Conservation (phyloP, 53 echinoderm and acorn worm species). For the Antedon mediterranea region DNA sequence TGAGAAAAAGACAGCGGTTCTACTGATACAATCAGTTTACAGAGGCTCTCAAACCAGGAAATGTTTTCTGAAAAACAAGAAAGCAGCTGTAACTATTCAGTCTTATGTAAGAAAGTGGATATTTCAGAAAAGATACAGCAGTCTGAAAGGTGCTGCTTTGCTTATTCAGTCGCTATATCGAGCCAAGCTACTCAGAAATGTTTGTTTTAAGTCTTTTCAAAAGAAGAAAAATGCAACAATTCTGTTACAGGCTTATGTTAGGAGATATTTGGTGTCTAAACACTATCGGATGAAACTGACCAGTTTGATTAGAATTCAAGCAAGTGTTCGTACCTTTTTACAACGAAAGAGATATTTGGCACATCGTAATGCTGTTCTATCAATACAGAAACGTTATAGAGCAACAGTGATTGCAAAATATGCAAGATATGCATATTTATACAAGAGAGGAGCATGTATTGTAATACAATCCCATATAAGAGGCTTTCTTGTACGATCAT, state of each 20-base stretch:
- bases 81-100: conserved; percentile 2
- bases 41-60: conserved; percentile 20
- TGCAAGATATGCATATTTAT: conserved; percentile 26
- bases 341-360: conserved; percentile 10
- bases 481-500: conserved; percentile 21
- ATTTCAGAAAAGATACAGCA: background rate
- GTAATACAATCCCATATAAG: conserved; percentile 44
- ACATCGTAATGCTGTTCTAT: conserved; percentile 14
- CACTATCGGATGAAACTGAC: background rate
- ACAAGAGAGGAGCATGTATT: conserved; percentile 50
- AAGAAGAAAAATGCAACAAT: conserved; percentile 5
- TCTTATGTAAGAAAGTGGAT: background rate
- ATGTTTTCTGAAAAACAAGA: background rate
- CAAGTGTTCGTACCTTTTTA: conserved; percentile 9
- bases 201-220: conserved; percentile 7
- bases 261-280: conserved; percentile 2
- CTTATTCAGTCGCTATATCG: conserved; percentile 19
- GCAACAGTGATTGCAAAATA: conserved; percentile 15
- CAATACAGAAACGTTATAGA: conserved; percentile 45
- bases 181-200: conserved; percentile 10
- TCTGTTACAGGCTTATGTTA: conserved; percentile 27
- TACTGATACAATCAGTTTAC: conserved; percentile 34
- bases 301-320: conserved; percentile 19
- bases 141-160: conserved; percentile 12
- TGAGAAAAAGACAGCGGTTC: conserved; percentile 20